phyloP scores from a whole-genome alignment of 2,797 vertebrate species.

The Artibeus jamaicensis region DNA sequence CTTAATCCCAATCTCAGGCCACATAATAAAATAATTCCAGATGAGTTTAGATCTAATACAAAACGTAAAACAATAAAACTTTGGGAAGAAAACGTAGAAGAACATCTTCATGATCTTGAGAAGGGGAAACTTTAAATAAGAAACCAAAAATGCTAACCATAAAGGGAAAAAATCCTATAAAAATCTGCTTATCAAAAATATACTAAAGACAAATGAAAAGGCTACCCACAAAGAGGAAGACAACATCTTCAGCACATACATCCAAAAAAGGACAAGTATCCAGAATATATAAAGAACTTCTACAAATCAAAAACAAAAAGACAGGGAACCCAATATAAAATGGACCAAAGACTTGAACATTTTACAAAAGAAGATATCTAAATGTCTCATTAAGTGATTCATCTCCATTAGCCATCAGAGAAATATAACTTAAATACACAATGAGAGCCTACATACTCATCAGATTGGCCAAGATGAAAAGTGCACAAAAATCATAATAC shows the following conservation, averaged over 20 bases:
- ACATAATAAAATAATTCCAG: constrained; percentile 32
- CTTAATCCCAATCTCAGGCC: constrained; percentile 23
- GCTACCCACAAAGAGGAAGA: neutral
- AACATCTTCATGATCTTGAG: neutral
- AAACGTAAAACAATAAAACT: constrained; percentile 15
- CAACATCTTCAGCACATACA: neutral
- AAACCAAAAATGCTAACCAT: neutral
- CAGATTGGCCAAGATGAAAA: constrained; percentile 16
- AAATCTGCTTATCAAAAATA: neutral
- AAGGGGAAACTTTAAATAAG: neutral
- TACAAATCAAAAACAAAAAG: constrained; percentile 22
- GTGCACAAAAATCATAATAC: neutral
- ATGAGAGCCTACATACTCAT: neutral
- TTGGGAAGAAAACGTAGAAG: constrained; percentile 1
- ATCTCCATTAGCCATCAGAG: neutral
- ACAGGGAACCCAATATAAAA: neutral
- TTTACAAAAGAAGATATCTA: constrained; percentile 7
- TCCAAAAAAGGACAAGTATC: neutral
- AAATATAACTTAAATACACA: constrained; percentile 25
- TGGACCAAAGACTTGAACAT: neutral
- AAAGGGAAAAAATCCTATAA: neutral
- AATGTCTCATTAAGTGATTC: neutral
- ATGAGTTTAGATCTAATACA: neutral
- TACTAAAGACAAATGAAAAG: neutral
- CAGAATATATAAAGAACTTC: constrained; percentile 5